Conservation (phyloP, 2,888 invertebrate genomes). For the Baccha elongata region DNA sequence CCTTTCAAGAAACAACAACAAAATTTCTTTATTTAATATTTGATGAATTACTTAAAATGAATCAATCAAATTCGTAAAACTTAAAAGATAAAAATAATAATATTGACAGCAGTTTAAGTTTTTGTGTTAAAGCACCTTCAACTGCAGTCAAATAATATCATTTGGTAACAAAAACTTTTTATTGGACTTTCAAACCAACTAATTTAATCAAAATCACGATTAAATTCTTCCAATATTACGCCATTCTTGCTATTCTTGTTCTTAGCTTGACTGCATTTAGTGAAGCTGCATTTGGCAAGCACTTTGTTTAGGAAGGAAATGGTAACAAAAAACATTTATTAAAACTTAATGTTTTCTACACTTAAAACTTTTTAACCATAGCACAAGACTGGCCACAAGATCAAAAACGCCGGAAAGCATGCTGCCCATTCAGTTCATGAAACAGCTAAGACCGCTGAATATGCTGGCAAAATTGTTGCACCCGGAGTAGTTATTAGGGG, state of each 20-base stretch:
- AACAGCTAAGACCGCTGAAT: neutral
- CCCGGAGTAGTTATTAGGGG: neutral
- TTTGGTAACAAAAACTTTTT: neutral
- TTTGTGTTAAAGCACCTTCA: slow-evolving; percentile 24
- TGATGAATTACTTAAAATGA: no score
- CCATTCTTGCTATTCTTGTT: slow-evolving; percentile 20
- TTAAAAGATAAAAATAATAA: neutral
- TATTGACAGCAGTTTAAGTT: neutral
- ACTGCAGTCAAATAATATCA: neutral
- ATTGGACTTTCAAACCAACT: neutral
- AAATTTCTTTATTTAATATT: no score
- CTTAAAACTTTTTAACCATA: neutral
- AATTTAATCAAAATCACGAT: slow-evolving; percentile 8
- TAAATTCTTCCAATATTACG: slow-evolving; percentile 48
- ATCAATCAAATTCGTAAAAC: no score
- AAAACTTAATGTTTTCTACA: neutral
- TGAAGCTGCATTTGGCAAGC: slow-evolving; percentile 46
- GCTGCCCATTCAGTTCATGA: neutral
- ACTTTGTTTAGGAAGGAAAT: slow-evolving; percentile 40
- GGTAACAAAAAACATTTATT: slow-evolving; percentile 23
- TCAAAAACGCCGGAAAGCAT: neutral
- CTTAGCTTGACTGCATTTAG: slow-evolving; percentile 41
- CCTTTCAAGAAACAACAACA: no score
- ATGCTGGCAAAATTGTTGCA: slow-evolving; percentile 2
- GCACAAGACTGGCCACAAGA: slow-evolving; percentile 25